Percentiles rank a stretch among this genome's conserved stretches.
These are phyloP conservation scores for Dinoponera quadriceps DNA, from an alignment of 1,140 invertebrate species.

Conservation along the genomic window DNA sequence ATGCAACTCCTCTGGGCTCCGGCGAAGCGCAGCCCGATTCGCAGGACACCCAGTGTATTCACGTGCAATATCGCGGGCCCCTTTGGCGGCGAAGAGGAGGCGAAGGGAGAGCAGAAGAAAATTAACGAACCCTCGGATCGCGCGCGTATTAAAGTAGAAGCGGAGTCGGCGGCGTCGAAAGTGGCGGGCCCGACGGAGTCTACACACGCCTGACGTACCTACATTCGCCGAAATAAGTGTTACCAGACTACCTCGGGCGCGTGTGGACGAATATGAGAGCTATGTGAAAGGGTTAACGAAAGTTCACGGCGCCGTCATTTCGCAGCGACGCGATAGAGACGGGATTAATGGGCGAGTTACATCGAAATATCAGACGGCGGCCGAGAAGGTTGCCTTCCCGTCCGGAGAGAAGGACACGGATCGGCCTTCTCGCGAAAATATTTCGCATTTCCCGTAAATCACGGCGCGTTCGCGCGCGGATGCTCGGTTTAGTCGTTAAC, in stretches of 20 bases:
- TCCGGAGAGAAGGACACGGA: not conserved
- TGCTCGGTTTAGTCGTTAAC: conserved; percentile 66
- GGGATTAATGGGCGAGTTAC: conserved; percentile 65
- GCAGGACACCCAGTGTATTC: conserved; percentile 26
- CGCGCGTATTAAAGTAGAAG: conserved; percentile 60
- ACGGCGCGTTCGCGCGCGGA: conserved; percentile 55
- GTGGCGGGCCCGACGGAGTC: not conserved
- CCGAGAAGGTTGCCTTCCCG: not conserved
- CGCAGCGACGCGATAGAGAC: not conserved
- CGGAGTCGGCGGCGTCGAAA: conserved; percentile 11
- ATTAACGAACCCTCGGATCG: conserved; percentile 58
- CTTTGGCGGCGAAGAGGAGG: conserved; percentile 19
- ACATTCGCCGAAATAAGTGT: conserved; percentile 64
- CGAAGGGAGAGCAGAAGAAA: conserved; percentile 52
- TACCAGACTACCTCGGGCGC: conserved; percentile 10
- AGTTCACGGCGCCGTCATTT: conserved; percentile 27
- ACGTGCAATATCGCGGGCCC: conserved; percentile 13
- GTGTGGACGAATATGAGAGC: conserved; percentile 39
- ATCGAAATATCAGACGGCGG: conserved; percentile 1
- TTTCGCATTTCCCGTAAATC: conserved; percentile 65
- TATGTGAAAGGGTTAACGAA: conserved; percentile 24
- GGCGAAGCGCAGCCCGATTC: conserved; percentile 1
- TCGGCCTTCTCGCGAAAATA: not conserved
- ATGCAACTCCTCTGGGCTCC: not conserved
- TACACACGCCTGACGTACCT: conserved; percentile 25